Conservation (phyloP, 2,888 invertebrate species). For the Exephanes ischioxanthus region DNA sequence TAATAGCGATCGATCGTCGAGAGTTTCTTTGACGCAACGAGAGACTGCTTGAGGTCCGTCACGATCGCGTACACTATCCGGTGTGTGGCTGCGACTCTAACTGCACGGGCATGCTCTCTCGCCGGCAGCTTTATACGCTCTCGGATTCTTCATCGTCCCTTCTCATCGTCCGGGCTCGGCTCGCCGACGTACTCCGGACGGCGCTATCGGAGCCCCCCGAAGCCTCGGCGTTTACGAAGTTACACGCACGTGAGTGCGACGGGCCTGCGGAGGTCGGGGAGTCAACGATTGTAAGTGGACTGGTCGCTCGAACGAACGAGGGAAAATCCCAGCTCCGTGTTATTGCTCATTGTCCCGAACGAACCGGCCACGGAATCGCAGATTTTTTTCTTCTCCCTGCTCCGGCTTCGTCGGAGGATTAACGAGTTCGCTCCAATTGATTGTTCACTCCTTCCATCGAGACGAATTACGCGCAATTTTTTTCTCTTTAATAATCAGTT, state of each 20-base stretch:
- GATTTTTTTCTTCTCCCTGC: not conserved
- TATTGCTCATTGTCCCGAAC: constrained; percentile 48
- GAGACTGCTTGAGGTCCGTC: constrained; percentile 13
- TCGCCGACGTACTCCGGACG: constrained; percentile 16
- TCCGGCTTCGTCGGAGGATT: not conserved
- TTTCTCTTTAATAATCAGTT: not conserved
- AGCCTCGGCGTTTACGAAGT: constrained; percentile 19
- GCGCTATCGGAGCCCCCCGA: constrained; percentile 17
- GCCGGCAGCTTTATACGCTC: constrained; percentile 68
- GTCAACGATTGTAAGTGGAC: constrained; percentile 13
- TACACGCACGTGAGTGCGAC: constrained; percentile 13
- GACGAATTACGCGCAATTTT: constrained; percentile 1
- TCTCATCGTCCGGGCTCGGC: constrained; percentile 34
- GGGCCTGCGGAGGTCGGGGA: constrained; percentile 11
- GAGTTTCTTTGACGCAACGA: constrained; percentile 21
- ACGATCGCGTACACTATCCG: constrained; percentile 51
- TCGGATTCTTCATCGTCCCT: constrained; percentile 53
- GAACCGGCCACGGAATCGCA: not conserved
- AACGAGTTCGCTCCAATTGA: constrained; percentile 2
- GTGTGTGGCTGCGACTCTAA: constrained; percentile 57
- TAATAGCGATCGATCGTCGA: not conserved
- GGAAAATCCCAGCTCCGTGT: constrained; percentile 67
- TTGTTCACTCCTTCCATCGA: not conserved
- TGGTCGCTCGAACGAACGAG: constrained; percentile 41
- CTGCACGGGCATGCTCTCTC: constrained; percentile 62